Conservation (phyloP, 2,888 invertebrate species). For the Artemia sp. region DNA sequence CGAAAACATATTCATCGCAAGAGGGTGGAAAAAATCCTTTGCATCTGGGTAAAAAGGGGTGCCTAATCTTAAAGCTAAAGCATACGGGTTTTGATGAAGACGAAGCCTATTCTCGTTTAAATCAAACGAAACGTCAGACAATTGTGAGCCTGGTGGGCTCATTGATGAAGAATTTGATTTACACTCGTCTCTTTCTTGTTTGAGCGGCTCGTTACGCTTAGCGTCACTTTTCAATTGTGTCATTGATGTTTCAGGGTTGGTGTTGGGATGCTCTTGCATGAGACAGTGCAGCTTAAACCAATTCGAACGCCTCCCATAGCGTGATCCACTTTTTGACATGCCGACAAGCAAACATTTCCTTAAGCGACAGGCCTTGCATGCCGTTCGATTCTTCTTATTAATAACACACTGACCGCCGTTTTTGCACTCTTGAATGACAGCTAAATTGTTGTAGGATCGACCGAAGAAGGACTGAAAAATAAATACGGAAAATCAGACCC, state of each 20-base stretch:
- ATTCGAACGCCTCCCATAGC: slow-evolving; percentile 33
- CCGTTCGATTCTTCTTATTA: slow-evolving; percentile 32
- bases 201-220: background rate
- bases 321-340: slow-evolving; percentile 33
- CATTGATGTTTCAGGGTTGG: slow-evolving; percentile 6
- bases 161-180: slow-evolving; percentile 21
- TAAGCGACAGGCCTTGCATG: slow-evolving; percentile 33
- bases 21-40: background rate
- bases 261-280: slow-evolving; percentile 28
- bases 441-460: slow-evolving; percentile 31
- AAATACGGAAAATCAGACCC: no score
- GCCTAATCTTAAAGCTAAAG: slow-evolving; percentile 7
- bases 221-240: background rate
- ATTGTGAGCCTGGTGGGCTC: slow-evolving; percentile 22
- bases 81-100: slow-evolving; percentile 14
- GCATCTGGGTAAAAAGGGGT: slow-evolving; percentile 18
- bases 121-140: slow-evolving; percentile 22
- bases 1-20: slow-evolving; percentile 13
- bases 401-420: slow-evolving; percentile 32
- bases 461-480: slow-evolving; percentile 32
- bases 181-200: slow-evolving; percentile 20
- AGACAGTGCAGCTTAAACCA: slow-evolving; percentile 34
- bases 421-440: slow-evolving; percentile 31
- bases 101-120: slow-evolving; percentile 16
- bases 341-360: slow-evolving; percentile 32